Evolutionary conservation across 1,140 invertebrate species (phyloP).

Genomic region (Nasonia longicornis): DNA sequence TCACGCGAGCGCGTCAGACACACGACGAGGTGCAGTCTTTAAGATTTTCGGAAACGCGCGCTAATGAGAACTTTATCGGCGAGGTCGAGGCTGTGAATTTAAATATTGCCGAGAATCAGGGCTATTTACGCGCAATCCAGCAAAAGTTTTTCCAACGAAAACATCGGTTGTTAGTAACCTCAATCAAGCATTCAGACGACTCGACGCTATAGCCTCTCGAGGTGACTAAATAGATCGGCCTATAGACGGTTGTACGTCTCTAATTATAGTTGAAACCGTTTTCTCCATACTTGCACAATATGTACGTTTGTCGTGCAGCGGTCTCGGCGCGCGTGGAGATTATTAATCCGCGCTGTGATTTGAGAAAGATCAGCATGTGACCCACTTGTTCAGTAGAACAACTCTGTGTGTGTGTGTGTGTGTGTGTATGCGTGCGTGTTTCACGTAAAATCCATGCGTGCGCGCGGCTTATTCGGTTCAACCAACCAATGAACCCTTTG

Average conservation of each 20-base stretch:
- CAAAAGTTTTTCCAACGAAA: too few relatives aligned
- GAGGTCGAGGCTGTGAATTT: neutral
- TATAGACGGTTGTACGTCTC: neutral
- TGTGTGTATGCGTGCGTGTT: neutral
- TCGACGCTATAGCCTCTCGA: neutral
- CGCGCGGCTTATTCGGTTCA: neutral
- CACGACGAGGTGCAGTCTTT: neutral
- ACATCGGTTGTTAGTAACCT: constrained; percentile 2
- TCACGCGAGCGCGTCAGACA: constrained; percentile 5
- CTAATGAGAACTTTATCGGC: neutral
- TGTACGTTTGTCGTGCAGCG: too few relatives aligned
- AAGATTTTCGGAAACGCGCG: constrained; percentile 20
- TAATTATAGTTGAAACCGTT: neutral
- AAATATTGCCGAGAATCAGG: too few relatives aligned
- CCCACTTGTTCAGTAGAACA: neutral
- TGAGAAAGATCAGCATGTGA: neutral
- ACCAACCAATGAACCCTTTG: neutral
- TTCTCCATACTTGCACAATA: neutral
- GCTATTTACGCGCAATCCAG: too few relatives aligned
- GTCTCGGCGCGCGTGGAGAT: too few relatives aligned
- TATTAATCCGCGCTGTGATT: neutral
- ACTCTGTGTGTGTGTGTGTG: neutral
- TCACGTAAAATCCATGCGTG: neutral
- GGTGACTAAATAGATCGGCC: neutral
- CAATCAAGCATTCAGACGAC: neutral